Conservation (phyloP, 2,888 invertebrate genomes). For the Tipula lateralis region DNA sequence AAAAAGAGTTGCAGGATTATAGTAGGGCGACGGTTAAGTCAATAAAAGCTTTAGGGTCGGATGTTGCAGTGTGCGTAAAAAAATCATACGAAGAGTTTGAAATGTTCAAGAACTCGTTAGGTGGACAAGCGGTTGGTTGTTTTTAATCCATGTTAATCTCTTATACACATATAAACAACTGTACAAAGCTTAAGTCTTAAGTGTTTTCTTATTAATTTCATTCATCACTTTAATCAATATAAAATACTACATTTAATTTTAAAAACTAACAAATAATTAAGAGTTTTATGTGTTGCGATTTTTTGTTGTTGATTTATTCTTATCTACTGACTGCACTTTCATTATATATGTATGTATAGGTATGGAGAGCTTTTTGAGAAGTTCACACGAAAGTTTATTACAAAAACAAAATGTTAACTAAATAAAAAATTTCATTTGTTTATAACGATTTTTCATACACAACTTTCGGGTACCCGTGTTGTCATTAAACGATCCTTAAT, state of each 20-base stretch:
- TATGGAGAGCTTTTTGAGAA: neutral
- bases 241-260: conserved; percentile 24
- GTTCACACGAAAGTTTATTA: neutral
- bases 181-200: neutral
- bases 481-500: conserved; percentile 84
- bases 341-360: neutral
- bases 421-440: neutral
- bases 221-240: conserved; percentile 13
- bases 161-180: neutral
- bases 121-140: neutral
- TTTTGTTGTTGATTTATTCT: neutral
- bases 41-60: neutral
- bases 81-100: neutral
- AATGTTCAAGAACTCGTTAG: neutral
- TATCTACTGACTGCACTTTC: too few relatives aligned
- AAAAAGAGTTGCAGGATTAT: neutral
- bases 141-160: neutral
- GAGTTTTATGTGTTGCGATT: neutral
- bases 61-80: neutral
- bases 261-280: neutral
- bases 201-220: neutral
- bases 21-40: neutral
- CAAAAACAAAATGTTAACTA: neutral
- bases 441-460: conserved; percentile 58
- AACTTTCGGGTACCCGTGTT: conserved; percentile 81